These are phyloP conservation scores for Mimachlamys varia DNA, from an alignment of 2,888 invertebrate species.

Conservation along the genomic window DNA sequence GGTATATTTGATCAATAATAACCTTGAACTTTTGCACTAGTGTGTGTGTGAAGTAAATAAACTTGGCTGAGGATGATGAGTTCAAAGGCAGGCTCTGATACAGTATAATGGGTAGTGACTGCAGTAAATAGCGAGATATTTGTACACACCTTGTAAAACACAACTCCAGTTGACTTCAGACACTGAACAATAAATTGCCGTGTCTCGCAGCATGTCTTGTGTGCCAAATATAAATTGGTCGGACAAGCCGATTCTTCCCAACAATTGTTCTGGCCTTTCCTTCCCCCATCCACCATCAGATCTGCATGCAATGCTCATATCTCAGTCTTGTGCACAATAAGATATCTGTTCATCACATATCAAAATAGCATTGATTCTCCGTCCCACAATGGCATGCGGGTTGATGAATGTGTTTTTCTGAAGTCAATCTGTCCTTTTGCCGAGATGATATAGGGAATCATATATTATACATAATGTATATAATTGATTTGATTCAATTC, in stretches of 20 bases:
- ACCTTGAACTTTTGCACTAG: not conserved
- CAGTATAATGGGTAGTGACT: not conserved
- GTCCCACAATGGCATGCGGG: too few species aligned
- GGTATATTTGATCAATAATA: too few species aligned
- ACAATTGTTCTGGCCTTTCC: not conserved
- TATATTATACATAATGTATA: too few species aligned
- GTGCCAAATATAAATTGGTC: slow-evolving; percentile 20
- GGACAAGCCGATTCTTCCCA: not conserved
- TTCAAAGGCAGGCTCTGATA: not conserved
- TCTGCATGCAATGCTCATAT: not conserved
- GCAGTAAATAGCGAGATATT: not conserved
- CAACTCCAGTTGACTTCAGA: slow-evolving; percentile 28
- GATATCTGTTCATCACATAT: not conserved
- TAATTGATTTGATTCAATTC: too few species aligned
- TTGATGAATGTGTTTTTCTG: too few species aligned
- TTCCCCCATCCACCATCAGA: not conserved
- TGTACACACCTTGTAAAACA: not conserved
- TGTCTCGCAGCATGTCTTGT: not conserved
- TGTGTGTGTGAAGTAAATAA: not conserved
- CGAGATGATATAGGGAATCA: too few species aligned
- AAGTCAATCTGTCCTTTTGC: too few species aligned
- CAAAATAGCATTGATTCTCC: too few species aligned
- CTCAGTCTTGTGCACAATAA: not conserved
- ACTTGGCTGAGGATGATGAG: not conserved
- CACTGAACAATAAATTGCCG: not conserved